Base-by-base conservation (phyloP, 2,797 vertebrate species). In the Ara ararauna region DNA sequence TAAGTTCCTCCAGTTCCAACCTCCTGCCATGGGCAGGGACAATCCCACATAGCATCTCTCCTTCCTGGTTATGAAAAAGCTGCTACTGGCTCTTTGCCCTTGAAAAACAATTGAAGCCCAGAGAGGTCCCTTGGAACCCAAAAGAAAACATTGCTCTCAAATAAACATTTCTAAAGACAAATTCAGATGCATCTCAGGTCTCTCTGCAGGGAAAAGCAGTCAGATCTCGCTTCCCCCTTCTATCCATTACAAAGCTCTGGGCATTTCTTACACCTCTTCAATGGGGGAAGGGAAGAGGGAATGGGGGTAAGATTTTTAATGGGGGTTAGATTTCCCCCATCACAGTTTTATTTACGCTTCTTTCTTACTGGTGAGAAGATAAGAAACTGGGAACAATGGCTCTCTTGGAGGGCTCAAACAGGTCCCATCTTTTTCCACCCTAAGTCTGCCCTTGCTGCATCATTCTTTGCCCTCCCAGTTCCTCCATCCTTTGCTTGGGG, bases 101-200 rank as follows among this genome's bases (percentile, higher is more conserved):
- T 17, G 38, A 87, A 47, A 66, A 93, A 51, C 6, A 45, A 53
- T 40, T n/a, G 24, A 84, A 66, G 27, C 17, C 40, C 67, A 34
- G 40, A 65, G 40, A 23, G 40, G 60, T 87, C 32, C 53, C 40
- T 53, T 17, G 11, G 48, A 40, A 64, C 58, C 32, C 11, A 2
- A 26, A 5, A 45, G 32, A 79, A 93, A 93, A 48, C 38, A 26
- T 2, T 64, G 32, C 15, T 87, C 51, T 70, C n/a, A 56, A 74
- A 76, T 62, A 87, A 45, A 1, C 13, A 53, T 73, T 73, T 81
- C 36, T 82, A 76, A 90, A 86, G 76, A 56, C 61, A 83, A 87
- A 85, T 90, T 53, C 32, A 83, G 56, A 45, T 20, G 50, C 34
- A 26, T 51, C 42, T 67, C 45, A 58, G 34, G 34, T 76, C 16